Conservation (phyloP, 2,113 vertebrate species). For the Strix aluco region DNA sequence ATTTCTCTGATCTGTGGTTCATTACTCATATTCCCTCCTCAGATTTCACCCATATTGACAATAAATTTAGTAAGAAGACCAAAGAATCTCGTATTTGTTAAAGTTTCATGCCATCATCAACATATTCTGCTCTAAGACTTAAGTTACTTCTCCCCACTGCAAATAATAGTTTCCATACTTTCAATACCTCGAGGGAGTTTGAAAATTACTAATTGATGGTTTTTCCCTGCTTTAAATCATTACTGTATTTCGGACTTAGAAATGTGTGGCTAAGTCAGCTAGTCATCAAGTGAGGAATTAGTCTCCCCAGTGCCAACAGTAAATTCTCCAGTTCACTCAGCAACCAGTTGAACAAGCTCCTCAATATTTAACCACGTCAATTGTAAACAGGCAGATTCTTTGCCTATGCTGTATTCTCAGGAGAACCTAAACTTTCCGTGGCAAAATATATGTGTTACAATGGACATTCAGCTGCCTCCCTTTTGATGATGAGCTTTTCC, state of each 20-base stretch:
- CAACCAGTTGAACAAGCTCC: conserved; percentile 29
- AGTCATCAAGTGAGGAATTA: conserved; percentile 2
- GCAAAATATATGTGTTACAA: conserved; percentile 46
- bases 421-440: conserved; percentile 46
- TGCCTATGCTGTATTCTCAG: conserved; percentile 41
- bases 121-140: conserved; percentile 26
- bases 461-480: conserved; percentile 34
- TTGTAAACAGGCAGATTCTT: conserved; percentile 37
- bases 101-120: conserved; percentile 36
- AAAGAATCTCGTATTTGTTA: conserved; percentile 45
- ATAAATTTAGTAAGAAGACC: conserved; percentile 4
- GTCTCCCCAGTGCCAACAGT: background rate
- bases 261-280: conserved; percentile 23
- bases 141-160: conserved; percentile 29
- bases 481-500: conserved; percentile 61
- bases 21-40: conserved; percentile 61
- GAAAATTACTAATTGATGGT: conserved; percentile 58
- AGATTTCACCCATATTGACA: conserved; percentile 62
- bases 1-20: conserved; percentile 63
- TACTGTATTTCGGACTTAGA: conserved; percentile 29
- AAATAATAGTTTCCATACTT: conserved; percentile 58
- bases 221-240: conserved; percentile 67
- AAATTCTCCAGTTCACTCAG: conserved; percentile 29
- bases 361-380: conserved; percentile 44
- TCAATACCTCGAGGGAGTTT: conserved; percentile 29